Percentiles rank a stretch among this genome's conserved stretches.
Conservation (phyloP, 1,140 invertebrate species). For the Aricia agestis region DNA sequence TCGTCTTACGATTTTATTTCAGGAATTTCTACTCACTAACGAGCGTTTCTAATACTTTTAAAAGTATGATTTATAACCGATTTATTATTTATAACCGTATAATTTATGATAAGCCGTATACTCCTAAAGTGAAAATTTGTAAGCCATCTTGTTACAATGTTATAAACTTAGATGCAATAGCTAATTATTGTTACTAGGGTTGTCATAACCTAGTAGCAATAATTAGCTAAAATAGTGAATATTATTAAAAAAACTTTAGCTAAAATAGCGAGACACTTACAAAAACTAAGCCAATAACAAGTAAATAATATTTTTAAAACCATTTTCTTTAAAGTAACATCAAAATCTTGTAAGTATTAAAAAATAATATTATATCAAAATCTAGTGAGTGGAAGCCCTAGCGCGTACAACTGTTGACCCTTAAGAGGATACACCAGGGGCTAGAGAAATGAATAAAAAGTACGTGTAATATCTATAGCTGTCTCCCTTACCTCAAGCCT, state of each 20-base stretch:
- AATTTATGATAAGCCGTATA: neutral
- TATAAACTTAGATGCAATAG: neutral
- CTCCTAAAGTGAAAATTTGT: neutral
- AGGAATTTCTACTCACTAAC: neutral
- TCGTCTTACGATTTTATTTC: neutral
- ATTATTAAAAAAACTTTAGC: too few relatives aligned
- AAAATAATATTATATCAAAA: too few relatives aligned
- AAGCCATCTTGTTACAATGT: neutral
- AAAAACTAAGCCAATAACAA: too few relatives aligned
- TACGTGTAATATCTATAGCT: too few relatives aligned
- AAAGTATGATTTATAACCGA: neutral
- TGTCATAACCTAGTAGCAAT: too few relatives aligned
- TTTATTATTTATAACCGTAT: neutral
- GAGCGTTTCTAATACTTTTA: neutral
- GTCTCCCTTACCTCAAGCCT: too few relatives aligned
- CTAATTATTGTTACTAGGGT: neutral
- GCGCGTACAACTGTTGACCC: conserved; percentile 20
- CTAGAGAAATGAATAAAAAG: too few relatives aligned
- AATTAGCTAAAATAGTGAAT: too few relatives aligned
- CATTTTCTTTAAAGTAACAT: neutral
- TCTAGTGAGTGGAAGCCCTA: neutral
- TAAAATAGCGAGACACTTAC: too few relatives aligned
- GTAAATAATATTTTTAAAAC: neutral
- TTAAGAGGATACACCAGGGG: too few relatives aligned
- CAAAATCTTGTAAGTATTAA: neutral